These are phyloP conservation scores for Diarsia rubi DNA, from an alignment of 2,888 invertebrate species.

Conservation along the genomic window DNA sequence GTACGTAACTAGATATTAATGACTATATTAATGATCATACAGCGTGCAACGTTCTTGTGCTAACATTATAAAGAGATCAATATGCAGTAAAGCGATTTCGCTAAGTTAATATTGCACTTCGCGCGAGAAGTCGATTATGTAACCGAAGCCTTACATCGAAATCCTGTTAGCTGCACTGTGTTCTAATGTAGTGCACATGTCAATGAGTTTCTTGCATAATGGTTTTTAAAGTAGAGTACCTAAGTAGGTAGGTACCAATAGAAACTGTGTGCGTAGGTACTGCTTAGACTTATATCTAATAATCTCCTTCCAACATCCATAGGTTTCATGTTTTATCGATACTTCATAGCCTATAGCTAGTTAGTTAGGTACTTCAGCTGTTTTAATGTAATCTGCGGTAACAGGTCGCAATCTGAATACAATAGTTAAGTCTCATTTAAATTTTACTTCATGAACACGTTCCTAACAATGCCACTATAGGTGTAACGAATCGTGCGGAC, in stretches of 20 bases:
- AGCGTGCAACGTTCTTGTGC: background rate
- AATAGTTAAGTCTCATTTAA: constrained; percentile 71
- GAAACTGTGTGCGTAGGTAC: background rate
- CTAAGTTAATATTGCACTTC: constrained; percentile 64
- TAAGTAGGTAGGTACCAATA: background rate
- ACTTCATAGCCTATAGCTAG: constrained; percentile 14
- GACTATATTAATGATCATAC: background rate
- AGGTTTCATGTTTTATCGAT: constrained; percentile 6
- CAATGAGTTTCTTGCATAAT: constrained; percentile 28
- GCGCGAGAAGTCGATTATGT: constrained; percentile 60
- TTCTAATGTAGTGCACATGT: constrained; percentile 49
- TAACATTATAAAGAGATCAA: background rate
- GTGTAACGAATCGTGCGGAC: constrained; percentile 58
- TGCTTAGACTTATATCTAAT: too few relatives aligned
- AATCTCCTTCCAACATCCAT: background rate
- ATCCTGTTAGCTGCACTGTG: constrained; percentile 78
- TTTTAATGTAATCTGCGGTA: constrained; percentile 47
- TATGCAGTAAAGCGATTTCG: constrained; percentile 47
- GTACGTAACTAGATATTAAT: background rate
- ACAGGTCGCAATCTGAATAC: constrained; percentile 75
- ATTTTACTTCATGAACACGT: constrained; percentile 64
- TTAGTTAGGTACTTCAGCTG: constrained; percentile 15
- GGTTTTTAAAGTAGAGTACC: background rate
- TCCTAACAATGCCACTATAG: constrained; percentile 54
- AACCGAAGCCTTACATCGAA: constrained; percentile 80